These are phyloP conservation scores for Blastomussa wellsi DNA, from an alignment of 92 coral and sea anemone species.

Conservation along the genomic window DNA sequence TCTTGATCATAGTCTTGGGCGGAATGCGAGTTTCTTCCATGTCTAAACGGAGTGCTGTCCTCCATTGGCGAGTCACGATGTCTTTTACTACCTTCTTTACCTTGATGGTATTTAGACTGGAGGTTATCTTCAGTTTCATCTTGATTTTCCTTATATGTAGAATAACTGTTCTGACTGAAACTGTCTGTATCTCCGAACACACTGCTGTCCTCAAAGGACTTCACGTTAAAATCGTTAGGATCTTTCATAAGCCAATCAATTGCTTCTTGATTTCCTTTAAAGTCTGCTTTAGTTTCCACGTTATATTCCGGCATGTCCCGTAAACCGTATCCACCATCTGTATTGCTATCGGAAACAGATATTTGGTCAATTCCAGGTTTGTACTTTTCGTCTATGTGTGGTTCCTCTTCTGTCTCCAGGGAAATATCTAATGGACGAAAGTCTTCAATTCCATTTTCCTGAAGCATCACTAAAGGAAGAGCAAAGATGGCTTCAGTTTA, in stretches of 20 bases:
- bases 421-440: slow-evolving; percentile 72
- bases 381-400: slow-evolving; percentile 1
- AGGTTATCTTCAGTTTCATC: slow-evolving; percentile 1
- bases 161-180: background rate
- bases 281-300: slow-evolving; percentile 81
- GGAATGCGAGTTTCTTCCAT: background rate
- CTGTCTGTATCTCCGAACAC: background rate
- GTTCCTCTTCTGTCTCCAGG: slow-evolving; percentile 42
- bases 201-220: slow-evolving; percentile 42
- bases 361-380: background rate
- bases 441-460: slow-evolving; percentile 75
- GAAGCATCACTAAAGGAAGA: slow-evolving; percentile 60
- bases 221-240: slow-evolving; percentile 63
- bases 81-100: slow-evolving; percentile 10
- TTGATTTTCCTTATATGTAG: slow-evolving; percentile 14
- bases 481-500: background rate
- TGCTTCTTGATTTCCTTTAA: slow-evolving; percentile 78
- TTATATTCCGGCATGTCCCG: slow-evolving; percentile 73
- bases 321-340: slow-evolving; percentile 23
- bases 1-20: background rate
- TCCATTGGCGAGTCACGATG: background rate
- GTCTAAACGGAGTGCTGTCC: background rate
- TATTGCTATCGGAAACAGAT: slow-evolving; percentile 30
- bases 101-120: background rate
- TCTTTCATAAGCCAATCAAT: slow-evolving; percentile 83